Conservation (phyloP, 2,888 invertebrate species). For the Tortrix viridana region DNA sequence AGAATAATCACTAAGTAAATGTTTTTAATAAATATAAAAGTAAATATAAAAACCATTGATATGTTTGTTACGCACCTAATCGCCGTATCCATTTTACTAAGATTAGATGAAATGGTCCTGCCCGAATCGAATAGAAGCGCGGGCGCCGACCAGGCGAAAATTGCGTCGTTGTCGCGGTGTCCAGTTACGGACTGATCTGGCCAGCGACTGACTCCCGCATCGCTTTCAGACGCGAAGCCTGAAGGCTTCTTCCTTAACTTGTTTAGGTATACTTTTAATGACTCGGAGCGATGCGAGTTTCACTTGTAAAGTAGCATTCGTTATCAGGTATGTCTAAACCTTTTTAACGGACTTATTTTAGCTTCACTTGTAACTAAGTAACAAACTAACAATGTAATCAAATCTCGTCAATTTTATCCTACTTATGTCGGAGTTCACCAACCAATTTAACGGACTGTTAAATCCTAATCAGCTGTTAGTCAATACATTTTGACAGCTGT, state of each 20-base stretch:
- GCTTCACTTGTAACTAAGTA: too few relatives aligned
- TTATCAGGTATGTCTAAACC: not conserved
- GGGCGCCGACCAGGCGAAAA: conserved; percentile 28
- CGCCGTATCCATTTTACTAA: conserved; percentile 14
- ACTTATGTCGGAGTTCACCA: too few relatives aligned
- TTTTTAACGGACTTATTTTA: too few relatives aligned
- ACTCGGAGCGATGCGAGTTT: conserved; percentile 4
- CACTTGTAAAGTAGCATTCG: conserved; percentile 3
- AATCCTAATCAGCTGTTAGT: too few relatives aligned
- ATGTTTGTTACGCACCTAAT: conserved; percentile 9
- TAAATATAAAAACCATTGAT: too few relatives aligned
- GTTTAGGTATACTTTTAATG: conserved; percentile 1
- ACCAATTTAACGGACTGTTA: too few relatives aligned
- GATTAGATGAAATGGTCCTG: not conserved
- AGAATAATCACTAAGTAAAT: too few relatives aligned
- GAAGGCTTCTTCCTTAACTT: conserved; percentile 37
- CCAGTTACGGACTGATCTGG: conserved; percentile 53
- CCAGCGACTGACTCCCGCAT: conserved; percentile 46
- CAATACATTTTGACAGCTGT: too few relatives aligned
- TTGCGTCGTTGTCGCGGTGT: conserved; percentile 49
- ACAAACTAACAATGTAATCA: too few relatives aligned
- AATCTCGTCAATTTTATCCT: too few relatives aligned
- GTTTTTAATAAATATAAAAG: too few relatives aligned
- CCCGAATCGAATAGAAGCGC: conserved; percentile 8
- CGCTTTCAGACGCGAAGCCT: conserved; percentile 50